Percentiles rank a stretch among this genome's conserved stretches.
Evolutionary conservation across 2,888 invertebrate species (phyloP).

Genomic region (Rotaria socialis): DNA sequence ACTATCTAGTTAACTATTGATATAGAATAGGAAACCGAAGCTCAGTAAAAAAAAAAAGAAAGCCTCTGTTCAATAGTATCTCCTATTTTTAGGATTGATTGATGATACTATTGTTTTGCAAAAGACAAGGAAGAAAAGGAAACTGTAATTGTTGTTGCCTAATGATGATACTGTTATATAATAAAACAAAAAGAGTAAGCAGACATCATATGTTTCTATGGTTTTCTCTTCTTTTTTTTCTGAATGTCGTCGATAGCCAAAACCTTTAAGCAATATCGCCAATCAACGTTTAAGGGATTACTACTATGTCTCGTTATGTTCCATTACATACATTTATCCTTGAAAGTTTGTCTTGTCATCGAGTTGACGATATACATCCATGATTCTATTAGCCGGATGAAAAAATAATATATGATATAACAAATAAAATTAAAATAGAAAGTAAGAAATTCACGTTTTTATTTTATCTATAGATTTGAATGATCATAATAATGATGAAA

Average conservation of each 20-base stretch:
- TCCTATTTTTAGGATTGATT: background rate
- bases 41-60: background rate
- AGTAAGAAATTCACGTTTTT: background rate
- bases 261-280: background rate
- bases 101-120: background rate
- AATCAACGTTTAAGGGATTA: background rate
- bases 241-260: background rate
- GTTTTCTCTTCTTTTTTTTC: background rate
- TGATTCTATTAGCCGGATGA: background rate
- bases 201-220: background rate
- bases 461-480: background rate
- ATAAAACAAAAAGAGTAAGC: background rate
- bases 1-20: background rate
- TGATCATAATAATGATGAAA: background rate
- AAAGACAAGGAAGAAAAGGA: background rate
- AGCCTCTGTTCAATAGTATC: background rate
- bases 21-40: too few relatives aligned
- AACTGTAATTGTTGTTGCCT: background rate
- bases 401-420: too few relatives aligned
- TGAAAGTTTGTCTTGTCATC: background rate
- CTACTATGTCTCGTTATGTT: background rate
- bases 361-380: background rate
- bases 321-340: background rate
- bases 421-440: background rate
- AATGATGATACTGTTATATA: slow-evolving; percentile 4